A percentile compares a stretch with the other conserved stretches of the same genome.
Evolutionary conservation across 2,888 invertebrate genomes (phyloP).

Genomic region (Agrotis exclamationis): DNA sequence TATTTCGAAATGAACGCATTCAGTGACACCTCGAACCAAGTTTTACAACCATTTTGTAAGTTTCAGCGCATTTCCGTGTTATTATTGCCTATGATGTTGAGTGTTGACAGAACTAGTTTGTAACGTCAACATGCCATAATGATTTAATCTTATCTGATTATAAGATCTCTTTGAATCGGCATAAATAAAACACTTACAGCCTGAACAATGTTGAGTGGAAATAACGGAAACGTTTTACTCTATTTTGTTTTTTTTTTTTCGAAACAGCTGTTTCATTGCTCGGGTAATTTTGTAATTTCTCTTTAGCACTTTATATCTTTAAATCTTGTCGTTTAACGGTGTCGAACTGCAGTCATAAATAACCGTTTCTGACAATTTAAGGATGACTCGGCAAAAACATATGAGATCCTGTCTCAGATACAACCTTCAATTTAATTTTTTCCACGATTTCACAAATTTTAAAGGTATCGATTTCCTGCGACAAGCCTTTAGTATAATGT

Average conservation of each 20-base stretch:
- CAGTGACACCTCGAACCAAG: conserved; percentile 8
- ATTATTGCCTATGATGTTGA: conserved; percentile 13
- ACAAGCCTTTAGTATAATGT: conserved; percentile 13
- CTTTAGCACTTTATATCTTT: background rate
- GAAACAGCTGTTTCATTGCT: background rate
- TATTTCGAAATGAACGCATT: conserved; percentile 33
- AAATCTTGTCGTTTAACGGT: background rate
- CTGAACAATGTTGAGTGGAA: background rate
- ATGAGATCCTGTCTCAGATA: conserved; percentile 3
- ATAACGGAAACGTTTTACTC: background rate
- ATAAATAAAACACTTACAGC: background rate
- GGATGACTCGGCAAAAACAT: conserved; percentile 9
- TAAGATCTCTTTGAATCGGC: background rate
- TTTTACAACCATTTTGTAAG: conserved; percentile 32
- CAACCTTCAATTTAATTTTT: conserved; percentile 16
- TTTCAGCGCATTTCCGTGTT: conserved; percentile 42
- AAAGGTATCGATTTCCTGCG: conserved; percentile 23
- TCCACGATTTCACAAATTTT: background rate
- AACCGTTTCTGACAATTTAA: background rate
- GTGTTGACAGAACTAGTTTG: conserved; percentile 8
- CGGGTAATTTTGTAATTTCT: background rate
- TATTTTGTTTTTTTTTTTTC: background rate
- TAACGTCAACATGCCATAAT: conserved; percentile 8
- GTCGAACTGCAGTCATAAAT: background rate
- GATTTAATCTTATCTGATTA: conserved; percentile 4